These are phyloP conservation scores for Neoaliturus tenellus DNA, from an alignment of 2,888 invertebrate genomes.

Conservation along the genomic window DNA sequence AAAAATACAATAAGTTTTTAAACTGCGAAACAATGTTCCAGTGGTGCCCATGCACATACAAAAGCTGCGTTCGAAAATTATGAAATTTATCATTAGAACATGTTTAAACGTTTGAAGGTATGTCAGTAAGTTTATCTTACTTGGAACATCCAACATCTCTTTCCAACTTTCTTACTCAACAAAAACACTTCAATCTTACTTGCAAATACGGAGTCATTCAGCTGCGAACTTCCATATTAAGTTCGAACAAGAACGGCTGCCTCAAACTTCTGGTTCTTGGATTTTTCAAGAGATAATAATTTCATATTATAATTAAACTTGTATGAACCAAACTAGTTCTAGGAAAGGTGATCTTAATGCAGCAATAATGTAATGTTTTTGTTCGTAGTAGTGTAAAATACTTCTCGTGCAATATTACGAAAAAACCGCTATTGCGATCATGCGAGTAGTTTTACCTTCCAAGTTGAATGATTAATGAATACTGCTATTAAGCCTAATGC, in stretches of 20 bases:
- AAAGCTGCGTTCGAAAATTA: background rate
- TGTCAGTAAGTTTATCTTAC: constrained; percentile 22
- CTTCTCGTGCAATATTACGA: too few relatives aligned
- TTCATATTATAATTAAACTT: background rate
- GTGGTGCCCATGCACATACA: background rate
- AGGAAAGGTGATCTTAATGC: background rate
- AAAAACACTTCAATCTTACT: constrained; percentile 48
- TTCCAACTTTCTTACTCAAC: constrained; percentile 39
- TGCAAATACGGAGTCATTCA: constrained; percentile 47
- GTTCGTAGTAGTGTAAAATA: too few relatives aligned
- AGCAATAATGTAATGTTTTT: background rate
- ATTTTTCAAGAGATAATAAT: background rate
- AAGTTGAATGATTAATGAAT: too few relatives aligned
- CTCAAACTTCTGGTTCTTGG: constrained; percentile 10
- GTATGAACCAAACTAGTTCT: background rate
- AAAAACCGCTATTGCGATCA: too few relatives aligned
- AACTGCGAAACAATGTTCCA: background rate
- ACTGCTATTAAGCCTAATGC: too few relatives aligned
- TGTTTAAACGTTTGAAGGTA: background rate
- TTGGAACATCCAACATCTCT: constrained; percentile 42
- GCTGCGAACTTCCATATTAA: constrained; percentile 27
- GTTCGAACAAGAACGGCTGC: constrained; percentile 12
- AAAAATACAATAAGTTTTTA: too few relatives aligned
- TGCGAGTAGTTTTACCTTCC: too few relatives aligned
- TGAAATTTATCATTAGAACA: background rate